Percentiles rank a stretch among this genome's conserved stretches.
Evolutionary conservation across 2,888 invertebrate species (phyloP).

Genomic region (Podotricha telesiphe): DNA sequence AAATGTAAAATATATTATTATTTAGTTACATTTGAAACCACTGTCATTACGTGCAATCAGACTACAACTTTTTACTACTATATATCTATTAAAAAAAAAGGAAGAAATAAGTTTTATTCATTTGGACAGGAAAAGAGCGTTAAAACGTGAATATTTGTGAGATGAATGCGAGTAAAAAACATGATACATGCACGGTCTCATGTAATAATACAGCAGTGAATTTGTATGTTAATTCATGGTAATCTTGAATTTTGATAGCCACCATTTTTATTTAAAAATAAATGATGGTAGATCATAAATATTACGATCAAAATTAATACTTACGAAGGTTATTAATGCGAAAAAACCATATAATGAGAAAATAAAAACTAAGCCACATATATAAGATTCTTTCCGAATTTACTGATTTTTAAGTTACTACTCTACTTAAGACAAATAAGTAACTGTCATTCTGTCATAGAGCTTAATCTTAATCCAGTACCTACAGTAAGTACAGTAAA

Average conservation of each 20-base stretch:
- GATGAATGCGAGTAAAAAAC: conserved; percentile 16
- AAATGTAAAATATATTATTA: too few relatives aligned
- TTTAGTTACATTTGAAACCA: too few relatives aligned
- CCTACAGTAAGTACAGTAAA: too few relatives aligned
- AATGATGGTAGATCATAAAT: neutral
- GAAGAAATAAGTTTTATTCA: neutral
- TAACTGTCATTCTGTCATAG: too few relatives aligned
- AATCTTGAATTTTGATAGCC: conserved; percentile 4
- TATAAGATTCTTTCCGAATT: too few relatives aligned
- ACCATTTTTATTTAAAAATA: neutral
- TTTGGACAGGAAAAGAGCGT: neutral
- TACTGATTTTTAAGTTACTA: too few relatives aligned
- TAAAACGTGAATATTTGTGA: conserved; percentile 10
- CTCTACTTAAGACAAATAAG: too few relatives aligned
- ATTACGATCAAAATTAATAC: conserved; percentile 2
- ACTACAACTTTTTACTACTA: too few relatives aligned
- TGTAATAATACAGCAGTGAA: conserved; percentile 2
- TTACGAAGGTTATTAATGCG: neutral
- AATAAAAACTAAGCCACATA: neutral
- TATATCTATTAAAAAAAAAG: too few relatives aligned
- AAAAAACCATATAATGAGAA: neutral
- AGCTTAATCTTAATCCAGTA: too few relatives aligned
- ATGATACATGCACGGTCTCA: conserved; percentile 1
- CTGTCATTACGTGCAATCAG: too few relatives aligned
- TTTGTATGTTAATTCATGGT: conserved; percentile 11